Base-by-base conservation (phyloP, 2,797 vertebrate species). In the Heteromormyrus szaboi region DNA sequence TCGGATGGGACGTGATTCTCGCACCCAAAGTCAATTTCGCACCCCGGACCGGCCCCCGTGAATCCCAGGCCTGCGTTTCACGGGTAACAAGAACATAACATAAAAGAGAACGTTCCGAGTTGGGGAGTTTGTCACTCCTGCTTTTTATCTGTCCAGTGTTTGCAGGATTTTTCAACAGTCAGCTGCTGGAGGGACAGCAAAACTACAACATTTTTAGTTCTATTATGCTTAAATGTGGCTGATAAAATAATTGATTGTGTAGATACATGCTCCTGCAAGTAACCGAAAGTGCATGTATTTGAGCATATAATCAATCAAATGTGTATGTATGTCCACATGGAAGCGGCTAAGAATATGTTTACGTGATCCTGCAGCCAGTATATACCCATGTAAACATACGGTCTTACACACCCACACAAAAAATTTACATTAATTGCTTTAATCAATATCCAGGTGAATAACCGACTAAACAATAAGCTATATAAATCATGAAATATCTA, bases 1-100 rank as follows among this genome's bases (percentile, higher is more conserved):
- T 85, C 76, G 54, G 72, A 84, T 37, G 88, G 88, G 65, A 88
- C 88, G 90, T 88, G 86, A 89, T 59, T 90, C 53, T 41, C 33
- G 22, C 33, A 41, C 50, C 50, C 29, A 25, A 86, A 86, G 85
- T 59, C 85, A 86, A 86, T 86, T 86, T 37, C 1, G 29, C 17
- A 22, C 85, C 14, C 12, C 5, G 85, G 51, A 29, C 4, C 29
- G 0, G 53, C 85, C 53, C 25, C 33, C 17, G 2, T 41, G 85
- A 54, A 86, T 86, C 33, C 51, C 25, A 37, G 50, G 46, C 33
- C 22, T 6, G 25, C 25, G 9, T 37, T 86, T 86, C 85, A 86
- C 0, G 53, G 6, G 25, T 29, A 56, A 41, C 51, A 17, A 33
- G 53, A 59, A 59, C 22, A 5, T 19, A 56, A 86, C 29, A 53